A percentile compares a stretch with the other conserved stretches of the same genome.
These are phyloP conservation scores for Tiaroga cobitis DNA, from an alignment of 2,797 vertebrate genomes.

Conservation along the genomic window DNA sequence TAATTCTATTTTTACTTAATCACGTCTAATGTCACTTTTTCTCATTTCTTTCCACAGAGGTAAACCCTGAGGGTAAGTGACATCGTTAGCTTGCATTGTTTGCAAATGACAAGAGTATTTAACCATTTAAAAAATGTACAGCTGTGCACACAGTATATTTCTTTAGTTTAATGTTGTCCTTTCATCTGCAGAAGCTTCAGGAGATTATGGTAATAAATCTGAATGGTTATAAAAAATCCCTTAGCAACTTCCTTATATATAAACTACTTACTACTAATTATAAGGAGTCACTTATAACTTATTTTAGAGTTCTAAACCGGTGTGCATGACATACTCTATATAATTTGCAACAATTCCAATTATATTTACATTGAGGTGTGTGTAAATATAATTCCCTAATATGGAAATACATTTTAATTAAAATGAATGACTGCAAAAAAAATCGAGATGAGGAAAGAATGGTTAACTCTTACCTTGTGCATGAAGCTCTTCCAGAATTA, in stretches of 20 bases:
- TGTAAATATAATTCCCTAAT: conserved; percentile 11
- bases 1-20: no score
- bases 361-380: conserved; percentile 2
- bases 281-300: neutral
- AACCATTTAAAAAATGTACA: neutral
- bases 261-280: conserved; percentile 24
- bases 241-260: neutral
- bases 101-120: neutral
- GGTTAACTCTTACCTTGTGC: neutral
- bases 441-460: neutral
- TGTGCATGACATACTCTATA: conserved; percentile 17
- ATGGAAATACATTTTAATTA: neutral
- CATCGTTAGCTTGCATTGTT: no score
- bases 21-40: neutral
- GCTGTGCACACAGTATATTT: neutral
- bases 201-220: conserved; percentile 26
- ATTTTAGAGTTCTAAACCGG: neutral
- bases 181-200: conserved; percentile 36
- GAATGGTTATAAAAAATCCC: neutral
- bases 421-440: neutral
- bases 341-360: neutral
- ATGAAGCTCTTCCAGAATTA: conserved; percentile 7
- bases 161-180: conserved; percentile 27
- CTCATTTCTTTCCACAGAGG: neutral
- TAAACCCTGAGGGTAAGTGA: no score